Conservation (phyloP, 2,113 vertebrate species). For the Amblyornis subalaris region DNA sequence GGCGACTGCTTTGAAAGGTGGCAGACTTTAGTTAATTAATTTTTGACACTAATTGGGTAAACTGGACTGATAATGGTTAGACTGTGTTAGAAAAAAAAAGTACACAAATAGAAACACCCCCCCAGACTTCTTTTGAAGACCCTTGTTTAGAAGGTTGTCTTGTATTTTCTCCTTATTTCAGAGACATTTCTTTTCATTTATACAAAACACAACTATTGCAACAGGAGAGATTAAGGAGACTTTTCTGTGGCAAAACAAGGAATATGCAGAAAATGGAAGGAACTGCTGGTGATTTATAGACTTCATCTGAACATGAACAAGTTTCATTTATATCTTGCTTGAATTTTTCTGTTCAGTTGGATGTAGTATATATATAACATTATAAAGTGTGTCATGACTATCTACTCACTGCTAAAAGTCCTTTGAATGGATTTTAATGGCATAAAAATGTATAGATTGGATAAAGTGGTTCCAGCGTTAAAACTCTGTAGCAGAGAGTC, state of each 20-base stretch:
- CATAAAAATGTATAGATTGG: background rate
- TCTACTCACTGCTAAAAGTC: background rate
- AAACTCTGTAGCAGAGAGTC: background rate
- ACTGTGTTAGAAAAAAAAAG: background rate
- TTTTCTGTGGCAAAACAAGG: background rate
- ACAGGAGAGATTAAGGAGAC: background rate
- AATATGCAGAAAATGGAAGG: background rate
- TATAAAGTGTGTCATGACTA: background rate
- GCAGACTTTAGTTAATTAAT: background rate
- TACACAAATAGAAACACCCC: background rate
- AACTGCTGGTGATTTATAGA: background rate
- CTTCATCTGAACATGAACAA: background rate
- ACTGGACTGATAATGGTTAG: background rate
- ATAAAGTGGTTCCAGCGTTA: background rate
- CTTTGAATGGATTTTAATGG: background rate
- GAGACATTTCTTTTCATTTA: background rate
- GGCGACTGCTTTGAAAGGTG: background rate
- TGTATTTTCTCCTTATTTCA: background rate
- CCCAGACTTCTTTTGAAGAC: background rate
- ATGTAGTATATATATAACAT: too few relatives aligned
- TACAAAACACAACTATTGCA: background rate
- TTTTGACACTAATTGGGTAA: background rate
- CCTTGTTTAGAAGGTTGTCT: background rate
- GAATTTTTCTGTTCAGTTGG: background rate
- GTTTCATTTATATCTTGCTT: background rate